Percentiles rank a stretch among this genome's conserved stretches.
Evolutionary conservation across 2,888 invertebrate genomes (phyloP).

Genomic region (Chaitophorus viminalis): DNA sequence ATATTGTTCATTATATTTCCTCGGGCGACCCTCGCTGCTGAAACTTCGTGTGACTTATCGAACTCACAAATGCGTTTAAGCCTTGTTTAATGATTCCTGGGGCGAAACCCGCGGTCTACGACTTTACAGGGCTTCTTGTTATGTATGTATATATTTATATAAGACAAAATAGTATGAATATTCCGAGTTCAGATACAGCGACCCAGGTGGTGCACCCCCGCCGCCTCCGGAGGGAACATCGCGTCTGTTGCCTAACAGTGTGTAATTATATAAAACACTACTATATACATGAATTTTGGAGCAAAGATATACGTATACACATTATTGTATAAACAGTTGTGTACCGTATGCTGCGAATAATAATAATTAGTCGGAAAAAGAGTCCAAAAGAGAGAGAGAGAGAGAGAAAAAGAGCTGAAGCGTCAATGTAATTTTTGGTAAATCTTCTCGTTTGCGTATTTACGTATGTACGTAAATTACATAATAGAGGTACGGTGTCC

Average conservation of each 20-base stretch:
- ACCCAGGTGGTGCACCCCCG: not conserved
- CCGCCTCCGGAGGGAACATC: not conserved
- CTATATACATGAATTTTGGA: too few relatives aligned
- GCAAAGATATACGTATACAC: too few relatives aligned
- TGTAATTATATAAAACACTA: not conserved
- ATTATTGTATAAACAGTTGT: not conserved
- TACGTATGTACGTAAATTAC: not conserved
- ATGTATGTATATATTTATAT: not conserved
- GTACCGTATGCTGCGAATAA: constrained; percentile 17
- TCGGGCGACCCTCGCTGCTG: not conserved
- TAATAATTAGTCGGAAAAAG: not conserved
- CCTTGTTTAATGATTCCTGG: not conserved
- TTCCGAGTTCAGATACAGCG: not conserved
- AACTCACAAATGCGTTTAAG: not conserved
- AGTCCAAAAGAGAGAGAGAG: not conserved
- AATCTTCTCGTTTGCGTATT: not conserved
- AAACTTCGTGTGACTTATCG: not conserved
- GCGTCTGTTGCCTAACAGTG: not conserved
- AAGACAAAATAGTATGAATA: not conserved
- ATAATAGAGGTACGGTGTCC: too few relatives aligned
- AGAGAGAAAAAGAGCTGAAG: not conserved
- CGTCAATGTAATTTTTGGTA: not conserved
- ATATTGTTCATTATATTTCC: not conserved
- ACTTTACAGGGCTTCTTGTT: not conserved
- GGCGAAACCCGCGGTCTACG: not conserved